Conservation (phyloP, 2,888 invertebrate genomes). For the Coleophora deauratella region DNA sequence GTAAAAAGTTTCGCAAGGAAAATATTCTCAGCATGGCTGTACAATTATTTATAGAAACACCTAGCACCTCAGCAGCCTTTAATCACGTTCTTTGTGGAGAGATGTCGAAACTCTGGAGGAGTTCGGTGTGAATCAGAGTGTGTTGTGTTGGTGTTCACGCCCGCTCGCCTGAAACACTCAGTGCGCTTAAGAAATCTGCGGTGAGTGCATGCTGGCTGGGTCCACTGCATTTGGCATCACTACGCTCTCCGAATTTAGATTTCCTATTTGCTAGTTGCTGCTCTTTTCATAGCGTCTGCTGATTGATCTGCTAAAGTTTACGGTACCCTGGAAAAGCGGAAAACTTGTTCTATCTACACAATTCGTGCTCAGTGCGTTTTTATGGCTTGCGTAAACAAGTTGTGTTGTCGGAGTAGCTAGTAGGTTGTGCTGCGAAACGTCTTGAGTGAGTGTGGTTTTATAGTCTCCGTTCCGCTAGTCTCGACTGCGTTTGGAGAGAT, state of each 20-base stretch:
- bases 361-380: background rate
- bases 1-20: too few relatives aligned
- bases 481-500: background rate
- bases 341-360: slow-evolving; percentile 1
- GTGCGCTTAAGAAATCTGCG: slow-evolving; percentile 48
- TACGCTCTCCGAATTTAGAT: slow-evolving; percentile 3
- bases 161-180: slow-evolving; percentile 58
- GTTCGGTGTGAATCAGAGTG: slow-evolving; percentile 56
- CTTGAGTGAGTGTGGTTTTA: background rate
- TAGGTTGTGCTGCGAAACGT: background rate
- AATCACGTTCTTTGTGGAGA: slow-evolving; percentile 50
- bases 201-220: slow-evolving; percentile 32
- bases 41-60: slow-evolving; percentile 10
- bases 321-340: slow-evolving; percentile 4
- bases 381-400: background rate
- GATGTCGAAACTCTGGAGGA: slow-evolving; percentile 54
- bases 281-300: slow-evolving; percentile 4
- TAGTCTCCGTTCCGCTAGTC: background rate
- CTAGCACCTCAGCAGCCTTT: too few relatives aligned
- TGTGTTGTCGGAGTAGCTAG: background rate
- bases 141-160: slow-evolving; percentile 45
- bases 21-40: too few relatives aligned
- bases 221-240: slow-evolving; percentile 41
- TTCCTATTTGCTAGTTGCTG: slow-evolving; percentile 4
- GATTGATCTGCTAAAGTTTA: slow-evolving; percentile 1